These are phyloP conservation scores for Dreissena rostriformis DNA, from an alignment of 1,140 invertebrate genomes.

Conservation along the genomic window DNA sequence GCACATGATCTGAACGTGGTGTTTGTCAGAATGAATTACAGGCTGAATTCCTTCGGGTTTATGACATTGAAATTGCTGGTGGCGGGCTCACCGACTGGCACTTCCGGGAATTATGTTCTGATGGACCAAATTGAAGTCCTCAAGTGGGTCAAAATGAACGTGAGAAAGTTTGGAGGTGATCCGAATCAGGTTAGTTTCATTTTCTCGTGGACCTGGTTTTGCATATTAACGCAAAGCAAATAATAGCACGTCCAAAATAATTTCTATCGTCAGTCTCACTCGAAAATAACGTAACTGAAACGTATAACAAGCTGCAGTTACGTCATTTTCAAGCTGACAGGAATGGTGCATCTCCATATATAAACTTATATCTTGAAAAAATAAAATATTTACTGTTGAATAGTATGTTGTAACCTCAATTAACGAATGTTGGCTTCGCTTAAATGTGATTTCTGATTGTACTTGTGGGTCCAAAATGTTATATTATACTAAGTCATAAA, in stretches of 20 bases:
- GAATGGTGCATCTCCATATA: too few species aligned
- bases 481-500: too few species aligned
- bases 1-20: slow-evolving; percentile 90
- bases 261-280: neutral
- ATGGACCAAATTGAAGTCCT: slow-evolving; percentile 57
- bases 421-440: too few species aligned
- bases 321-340: too few species aligned
- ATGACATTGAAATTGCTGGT: slow-evolving; percentile 60
- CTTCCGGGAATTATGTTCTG: slow-evolving; percentile 72
- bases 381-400: too few species aligned
- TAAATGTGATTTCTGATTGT: too few species aligned
- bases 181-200: slow-evolving; percentile 39
- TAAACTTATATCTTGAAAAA: too few species aligned
- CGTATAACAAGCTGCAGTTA: too few species aligned
- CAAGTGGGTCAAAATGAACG: slow-evolving; percentile 58
- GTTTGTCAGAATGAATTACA: slow-evolving; percentile 91
- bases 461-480: too few species aligned
- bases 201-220: neutral
- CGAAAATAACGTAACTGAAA: neutral
- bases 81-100: slow-evolving; percentile 85
- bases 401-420: too few species aligned
- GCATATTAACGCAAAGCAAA: neutral
- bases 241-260: neutral
- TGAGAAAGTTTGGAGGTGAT: slow-evolving; percentile 58
- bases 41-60: slow-evolving; percentile 93